phyloP scores from a whole-genome alignment of 2,888 invertebrate genomes.

The Orthosia gracilis region DNA sequence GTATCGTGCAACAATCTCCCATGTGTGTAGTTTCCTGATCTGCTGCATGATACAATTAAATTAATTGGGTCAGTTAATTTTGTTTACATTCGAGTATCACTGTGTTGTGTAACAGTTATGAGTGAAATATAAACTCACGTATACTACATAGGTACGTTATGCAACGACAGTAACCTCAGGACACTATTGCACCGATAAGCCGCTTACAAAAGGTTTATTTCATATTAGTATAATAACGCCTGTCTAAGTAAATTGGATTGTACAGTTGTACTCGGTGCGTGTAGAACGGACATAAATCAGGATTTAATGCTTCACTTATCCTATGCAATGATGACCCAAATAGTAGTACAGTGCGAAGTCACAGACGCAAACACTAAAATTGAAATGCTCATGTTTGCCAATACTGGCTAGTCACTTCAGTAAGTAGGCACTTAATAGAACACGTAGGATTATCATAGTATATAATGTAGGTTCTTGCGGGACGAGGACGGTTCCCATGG shows the following conservation, averaged over 20 bases:
- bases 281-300: conserved; percentile 72
- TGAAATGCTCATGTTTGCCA: conserved; percentile 48
- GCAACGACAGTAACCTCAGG: conserved; percentile 52
- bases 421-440: conserved; percentile 14
- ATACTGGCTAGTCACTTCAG: conserved; percentile 30
- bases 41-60: conserved; percentile 41
- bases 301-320: conserved; percentile 70
- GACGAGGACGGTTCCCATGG: conserved; percentile 36
- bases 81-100: conserved; percentile 33
- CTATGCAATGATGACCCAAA: conserved; percentile 68
- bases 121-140: conserved; percentile 20
- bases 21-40: conserved; percentile 29
- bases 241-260: conserved; percentile 74
- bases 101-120: conserved; percentile 44
- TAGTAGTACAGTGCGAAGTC: conserved; percentile 48
- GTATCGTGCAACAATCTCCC: conserved; percentile 34
- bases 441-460: conserved; percentile 17
- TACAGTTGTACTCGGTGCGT: conserved; percentile 63
- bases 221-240: conserved; percentile 62
- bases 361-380: conserved; percentile 44
- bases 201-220: conserved; percentile 64
- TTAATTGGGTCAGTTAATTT: conserved; percentile 48
- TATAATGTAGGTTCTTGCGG: not conserved
- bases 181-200: conserved; percentile 53
- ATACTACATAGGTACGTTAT: conserved; percentile 23